Conservation (phyloP, 2,888 invertebrate species). For the Bombyx huttoni region DNA sequence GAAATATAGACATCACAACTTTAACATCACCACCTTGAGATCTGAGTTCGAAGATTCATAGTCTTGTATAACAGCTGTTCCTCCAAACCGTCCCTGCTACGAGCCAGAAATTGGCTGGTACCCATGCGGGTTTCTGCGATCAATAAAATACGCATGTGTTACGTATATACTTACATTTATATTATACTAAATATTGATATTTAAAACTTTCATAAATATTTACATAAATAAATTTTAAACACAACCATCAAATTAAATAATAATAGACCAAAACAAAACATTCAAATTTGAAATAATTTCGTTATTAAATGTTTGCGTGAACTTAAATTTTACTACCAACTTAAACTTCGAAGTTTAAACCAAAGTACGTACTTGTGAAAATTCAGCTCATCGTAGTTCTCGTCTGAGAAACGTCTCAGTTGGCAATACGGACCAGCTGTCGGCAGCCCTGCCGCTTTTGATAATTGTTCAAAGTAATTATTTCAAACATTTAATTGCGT, state of each 20-base stretch:
- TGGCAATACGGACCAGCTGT: slow-evolving; percentile 34
- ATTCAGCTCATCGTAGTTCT: slow-evolving; percentile 1
- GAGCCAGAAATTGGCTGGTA: no score
- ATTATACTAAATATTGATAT: no score
- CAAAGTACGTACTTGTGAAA: not conserved
- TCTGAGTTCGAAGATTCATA: no score
- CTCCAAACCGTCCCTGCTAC: no score
- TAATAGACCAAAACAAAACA: not conserved
- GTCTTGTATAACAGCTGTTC: no score
- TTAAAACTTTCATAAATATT: no score
- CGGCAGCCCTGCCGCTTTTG: slow-evolving; percentile 30
- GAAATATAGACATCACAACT: no score
- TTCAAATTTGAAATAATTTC: not conserved
- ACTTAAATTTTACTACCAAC: not conserved
- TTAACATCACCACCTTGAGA: no score
- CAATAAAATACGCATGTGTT: no score
- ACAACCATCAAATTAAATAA: not conserved
- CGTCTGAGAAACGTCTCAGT: slow-evolving; percentile 13
- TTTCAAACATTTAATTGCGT: slow-evolving; percentile 37
- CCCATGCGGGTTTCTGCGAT: no score
- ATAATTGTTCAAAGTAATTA: slow-evolving; percentile 43
- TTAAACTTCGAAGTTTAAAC: slow-evolving; percentile 6
- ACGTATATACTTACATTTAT: no score
- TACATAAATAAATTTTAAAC: no score
- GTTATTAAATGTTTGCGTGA: not conserved